Evolutionary conservation across 2,113 vertebrate species (phyloP), one percentile per base, ranked within the genome.

Genomic region (Strigops habroptila): DNA sequence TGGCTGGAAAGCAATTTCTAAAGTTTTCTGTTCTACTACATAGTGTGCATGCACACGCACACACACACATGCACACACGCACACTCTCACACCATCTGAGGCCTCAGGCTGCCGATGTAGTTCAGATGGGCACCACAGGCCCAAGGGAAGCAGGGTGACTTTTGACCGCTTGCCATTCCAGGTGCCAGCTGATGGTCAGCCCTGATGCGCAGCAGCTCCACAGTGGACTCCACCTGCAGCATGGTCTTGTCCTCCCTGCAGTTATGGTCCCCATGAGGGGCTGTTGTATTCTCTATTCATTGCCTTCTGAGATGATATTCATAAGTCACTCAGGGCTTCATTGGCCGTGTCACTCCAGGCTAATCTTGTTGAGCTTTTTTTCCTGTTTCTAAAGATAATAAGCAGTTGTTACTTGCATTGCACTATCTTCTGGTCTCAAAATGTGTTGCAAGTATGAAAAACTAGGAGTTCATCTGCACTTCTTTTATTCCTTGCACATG

Each of bases 271-370:
- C 35, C 12, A 5, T 6, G 6, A 53, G 2, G 12, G 6, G 7
- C 11, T 55, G 8, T 18, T 44, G 5, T 27, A 30, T n/a, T 37
- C 67, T 23, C 12, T 75, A 2, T 35, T 62, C 52, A 4, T 51
- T 76, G 19, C 3, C 9, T 62, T 11, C 25, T 39, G 28, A 89
- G 8, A 44, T 0, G 0, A 2, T n/a, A 5, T 9, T 33, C 9
- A 15, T 37, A 55, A 39, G 12, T 35, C 18, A 37, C 35, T 15
- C 7, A 46, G 6, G 12, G 7, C 8, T 60, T 91, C 43, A 10
- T 27, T 51, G 12, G 8, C 55, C 17, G 33, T 16, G 37, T 65
- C 18, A 23, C 10, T 49, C 30, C 46, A 71, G 5, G 16, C 3
- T n/a, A 57, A 62, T 4, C 3, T n/a, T 77, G 41, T 37, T 28